These are phyloP conservation scores for Limnodromus scolopaceus DNA, from an alignment of 2,797 vertebrate genomes.

Conservation along the genomic window DNA sequence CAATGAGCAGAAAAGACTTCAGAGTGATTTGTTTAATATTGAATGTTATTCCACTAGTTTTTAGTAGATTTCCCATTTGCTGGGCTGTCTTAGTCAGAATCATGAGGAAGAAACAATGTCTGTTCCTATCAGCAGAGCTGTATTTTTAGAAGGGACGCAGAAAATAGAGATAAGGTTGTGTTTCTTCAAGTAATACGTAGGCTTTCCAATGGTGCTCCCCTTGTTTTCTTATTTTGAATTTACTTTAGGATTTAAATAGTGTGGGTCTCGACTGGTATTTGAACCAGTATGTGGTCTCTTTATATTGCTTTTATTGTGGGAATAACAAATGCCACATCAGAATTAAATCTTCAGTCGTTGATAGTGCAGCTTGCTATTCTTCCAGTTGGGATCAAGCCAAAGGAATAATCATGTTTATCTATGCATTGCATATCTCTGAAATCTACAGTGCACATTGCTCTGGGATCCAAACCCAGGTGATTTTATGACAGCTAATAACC, in stretches of 20 bases:
- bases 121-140: neutral
- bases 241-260: neutral
- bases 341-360: neutral
- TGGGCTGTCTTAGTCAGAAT: neutral
- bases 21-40: neutral
- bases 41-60: neutral
- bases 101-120: neutral
- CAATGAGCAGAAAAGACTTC: neutral
- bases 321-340: neutral
- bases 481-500: neutral
- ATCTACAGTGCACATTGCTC: neutral
- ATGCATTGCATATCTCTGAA: neutral
- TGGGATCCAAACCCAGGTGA: slow-evolving; percentile 3
- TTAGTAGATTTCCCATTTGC: neutral
- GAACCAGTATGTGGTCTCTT: neutral
- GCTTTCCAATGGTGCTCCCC: neutral
- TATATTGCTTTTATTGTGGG: neutral
- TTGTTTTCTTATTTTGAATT: neutral
- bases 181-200: neutral
- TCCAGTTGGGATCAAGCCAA: neutral
- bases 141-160: neutral
- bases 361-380: neutral
- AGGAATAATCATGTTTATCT: neutral
- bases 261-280: neutral
- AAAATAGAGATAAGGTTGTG: neutral